These are phyloP conservation scores for Gallinago paraguaiae DNA, from an alignment of 2,113 vertebrate species.

Conservation along the genomic window DNA sequence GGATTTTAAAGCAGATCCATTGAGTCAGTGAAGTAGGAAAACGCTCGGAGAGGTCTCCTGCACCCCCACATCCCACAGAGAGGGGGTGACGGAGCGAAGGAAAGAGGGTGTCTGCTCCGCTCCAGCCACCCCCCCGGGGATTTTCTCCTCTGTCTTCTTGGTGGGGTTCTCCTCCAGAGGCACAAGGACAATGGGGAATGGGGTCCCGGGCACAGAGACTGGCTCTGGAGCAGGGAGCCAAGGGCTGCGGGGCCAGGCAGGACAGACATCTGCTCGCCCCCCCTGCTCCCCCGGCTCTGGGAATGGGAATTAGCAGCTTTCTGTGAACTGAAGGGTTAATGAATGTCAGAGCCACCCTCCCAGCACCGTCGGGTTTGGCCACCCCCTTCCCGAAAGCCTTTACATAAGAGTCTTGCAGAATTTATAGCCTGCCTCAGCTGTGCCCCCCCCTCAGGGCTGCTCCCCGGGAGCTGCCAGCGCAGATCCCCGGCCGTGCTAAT, in stretches of 20 bases:
- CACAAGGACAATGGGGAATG: neutral
- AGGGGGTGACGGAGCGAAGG: fast-evolving
- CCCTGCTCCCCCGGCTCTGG: neutral
- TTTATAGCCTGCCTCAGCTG: neutral
- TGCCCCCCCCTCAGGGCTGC: neutral
- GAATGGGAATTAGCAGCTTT: neutral
- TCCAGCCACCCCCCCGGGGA: no score
- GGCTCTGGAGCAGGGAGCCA: neutral
- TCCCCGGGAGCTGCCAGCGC: neutral
- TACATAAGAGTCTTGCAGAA: conserved; percentile 32
- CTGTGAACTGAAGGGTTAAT: neutral
- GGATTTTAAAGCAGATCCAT: neutral
- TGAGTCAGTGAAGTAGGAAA: fast-evolving
- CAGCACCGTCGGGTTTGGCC: neutral
- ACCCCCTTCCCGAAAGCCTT: neutral
- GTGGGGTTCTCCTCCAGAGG: neutral
- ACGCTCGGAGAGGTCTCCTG: neutral
- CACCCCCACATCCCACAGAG: neutral
- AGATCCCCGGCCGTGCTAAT: neutral
- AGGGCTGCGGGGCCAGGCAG: neutral
- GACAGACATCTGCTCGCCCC: fast-evolving
- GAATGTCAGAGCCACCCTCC: neutral
- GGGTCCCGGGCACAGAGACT: fast-evolving
- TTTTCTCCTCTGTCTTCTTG: neutral
- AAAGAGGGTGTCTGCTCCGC: neutral